These are phyloP conservation scores for Muraenolepis orangiensis DNA, from an alignment of 2,797 vertebrate genomes.

Conservation along the genomic window DNA sequence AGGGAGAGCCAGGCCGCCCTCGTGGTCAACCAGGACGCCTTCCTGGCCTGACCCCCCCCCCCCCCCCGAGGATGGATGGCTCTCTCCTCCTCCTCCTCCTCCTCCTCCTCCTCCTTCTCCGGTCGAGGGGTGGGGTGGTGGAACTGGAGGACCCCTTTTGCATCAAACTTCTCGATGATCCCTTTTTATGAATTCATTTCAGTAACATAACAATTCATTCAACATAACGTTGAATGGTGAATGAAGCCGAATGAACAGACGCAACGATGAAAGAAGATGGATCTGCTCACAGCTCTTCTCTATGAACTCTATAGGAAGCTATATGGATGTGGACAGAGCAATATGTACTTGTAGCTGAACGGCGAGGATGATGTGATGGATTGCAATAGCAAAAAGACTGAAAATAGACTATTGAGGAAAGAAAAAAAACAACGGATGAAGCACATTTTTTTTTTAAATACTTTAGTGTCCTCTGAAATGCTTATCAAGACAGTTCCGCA, in stretches of 20 bases:
- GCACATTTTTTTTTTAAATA: not conserved
- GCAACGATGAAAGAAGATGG: not conserved
- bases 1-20: slow-evolving; percentile 85
- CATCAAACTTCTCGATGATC: not conserved
- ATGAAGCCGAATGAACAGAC: not conserved
- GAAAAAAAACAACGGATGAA: not conserved
- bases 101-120: too few relatives aligned
- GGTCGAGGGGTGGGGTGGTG: not conserved
- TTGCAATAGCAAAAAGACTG: not conserved
- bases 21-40: slow-evolving; percentile 68
- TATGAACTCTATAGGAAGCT: not conserved
- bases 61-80: not conserved
- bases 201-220: too few relatives aligned
- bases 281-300: not conserved
- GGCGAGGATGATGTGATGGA: not conserved
- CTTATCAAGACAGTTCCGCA: too few relatives aligned
- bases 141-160: too few relatives aligned
- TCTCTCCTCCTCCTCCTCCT: too few relatives aligned
- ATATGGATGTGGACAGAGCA: not conserved
- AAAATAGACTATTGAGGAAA: not conserved
- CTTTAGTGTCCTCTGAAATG: not conserved
- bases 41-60: slow-evolving; percentile 40
- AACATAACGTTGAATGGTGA: not conserved
- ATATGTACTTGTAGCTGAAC: not conserved
- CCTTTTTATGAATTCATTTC: not conserved